phyloP scores from a whole-genome alignment of 2,113 vertebrate species.

The Halcyon malimbica region DNA sequence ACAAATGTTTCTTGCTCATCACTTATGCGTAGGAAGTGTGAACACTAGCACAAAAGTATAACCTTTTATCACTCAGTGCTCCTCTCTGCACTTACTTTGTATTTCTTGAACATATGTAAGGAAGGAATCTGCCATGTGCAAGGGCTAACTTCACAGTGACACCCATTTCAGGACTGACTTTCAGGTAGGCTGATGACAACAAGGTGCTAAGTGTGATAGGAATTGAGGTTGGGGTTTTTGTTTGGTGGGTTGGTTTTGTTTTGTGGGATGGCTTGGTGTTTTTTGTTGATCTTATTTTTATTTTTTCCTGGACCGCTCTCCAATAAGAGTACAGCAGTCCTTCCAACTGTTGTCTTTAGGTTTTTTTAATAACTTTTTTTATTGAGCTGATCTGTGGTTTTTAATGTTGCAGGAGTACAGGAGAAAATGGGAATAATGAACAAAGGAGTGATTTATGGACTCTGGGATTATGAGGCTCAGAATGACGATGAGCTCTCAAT shows the following conservation, averaged over 20 bases:
- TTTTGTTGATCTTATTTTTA: not conserved
- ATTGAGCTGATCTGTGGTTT: not conserved
- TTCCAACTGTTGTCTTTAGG: not conserved
- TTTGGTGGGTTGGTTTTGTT: not conserved
- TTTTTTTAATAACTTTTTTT: not conserved
- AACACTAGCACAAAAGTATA: not conserved
- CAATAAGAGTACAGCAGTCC: not conserved
- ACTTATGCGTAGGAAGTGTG: not conserved
- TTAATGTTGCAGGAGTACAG: conserved; percentile 85
- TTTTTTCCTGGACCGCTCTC: not conserved
- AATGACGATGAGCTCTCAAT: conserved; percentile 87
- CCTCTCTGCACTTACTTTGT: accelerated
- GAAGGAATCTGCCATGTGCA: not conserved
- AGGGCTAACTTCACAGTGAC: not conserved
- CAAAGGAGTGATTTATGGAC: conserved; percentile 90
- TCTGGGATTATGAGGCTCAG: conserved; percentile 91
- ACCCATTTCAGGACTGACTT: not conserved
- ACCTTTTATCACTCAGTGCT: not conserved
- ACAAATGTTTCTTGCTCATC: not conserved
- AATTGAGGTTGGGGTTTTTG: not conserved
- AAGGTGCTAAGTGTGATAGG: not conserved
- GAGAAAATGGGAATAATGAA: conserved; percentile 99
- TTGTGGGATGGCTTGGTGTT: no score
- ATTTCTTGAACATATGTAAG: not conserved
- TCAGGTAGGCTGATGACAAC: not conserved